Base-by-base conservation (phyloP, 2,888 invertebrate genomes). In the Pherbina coryleti region DNA sequence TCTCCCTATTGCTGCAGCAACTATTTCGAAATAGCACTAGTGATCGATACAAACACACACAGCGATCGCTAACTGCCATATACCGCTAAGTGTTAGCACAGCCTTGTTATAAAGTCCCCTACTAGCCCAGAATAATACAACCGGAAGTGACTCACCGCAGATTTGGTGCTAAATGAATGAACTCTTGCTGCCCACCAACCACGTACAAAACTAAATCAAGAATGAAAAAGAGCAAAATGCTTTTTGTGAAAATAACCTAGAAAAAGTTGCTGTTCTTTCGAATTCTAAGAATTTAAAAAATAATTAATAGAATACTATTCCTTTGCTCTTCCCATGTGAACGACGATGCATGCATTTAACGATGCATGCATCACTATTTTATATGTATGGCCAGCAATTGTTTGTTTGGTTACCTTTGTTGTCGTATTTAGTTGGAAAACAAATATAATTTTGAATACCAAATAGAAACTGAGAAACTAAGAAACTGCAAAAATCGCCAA, bases 121-220 rank as follows among this genome's bases (percentile, higher is more conserved):
- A 4, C 7, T 4, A 25, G 57, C 57, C 7, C 11, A 22, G 9
- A 22, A 28, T 11, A 22, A 14, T 19, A 22, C n/a, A 17, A 31
- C 28, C 64, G 64, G 64, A 64, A 64, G 64, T 64, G 64, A 64
- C 31, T 64, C 64, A 64, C 64, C 11, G 8, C 34, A 11, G 17
- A 62, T n/a, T 28, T 31, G 11, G n/a, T 28, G 17, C 34, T n/a
- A 11, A 17, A 64, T 31, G n/a, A 31, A 17, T 62, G 5, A 22
- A 22, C 22, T 28, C 14, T 31, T 31, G 5, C 22, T 57, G 57
- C 25, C 25, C 57, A 60, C 57, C 11, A 14, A 22, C 9, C 57
- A 64, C 34, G n/a, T 55, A 19, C 19, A 55, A 55, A 55, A 22
- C 19, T 55, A 8, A 22, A 8, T 19, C 55, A 55, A 55, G n/a